phyloP scores from a whole-genome alignment of 1,140 invertebrate species.

The Drosophila punjabiensis region DNA sequence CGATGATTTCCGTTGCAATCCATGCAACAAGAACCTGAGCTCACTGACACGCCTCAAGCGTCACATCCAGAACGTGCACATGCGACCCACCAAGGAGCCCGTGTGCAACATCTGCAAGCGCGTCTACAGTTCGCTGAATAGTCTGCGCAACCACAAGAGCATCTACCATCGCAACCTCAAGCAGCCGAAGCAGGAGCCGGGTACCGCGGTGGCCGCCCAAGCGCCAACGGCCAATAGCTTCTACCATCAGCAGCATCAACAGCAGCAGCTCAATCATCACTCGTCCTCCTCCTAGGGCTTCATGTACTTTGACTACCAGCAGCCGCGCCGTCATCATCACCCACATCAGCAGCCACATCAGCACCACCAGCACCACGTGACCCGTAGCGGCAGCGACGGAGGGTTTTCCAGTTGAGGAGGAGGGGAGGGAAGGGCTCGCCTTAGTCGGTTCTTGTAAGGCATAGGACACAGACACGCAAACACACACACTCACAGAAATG shows the following conservation, averaged over 20 bases:
- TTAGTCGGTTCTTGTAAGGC: slow-evolving; percentile 24
- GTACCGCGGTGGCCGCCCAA: slow-evolving; percentile 27
- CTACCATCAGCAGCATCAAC: slow-evolving; percentile 64
- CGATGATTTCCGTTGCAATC: slow-evolving; percentile 94
- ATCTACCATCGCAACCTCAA: slow-evolving; percentile 92
- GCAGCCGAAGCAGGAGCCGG: slow-evolving; percentile 86
- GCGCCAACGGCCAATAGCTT: slow-evolving; percentile 49
- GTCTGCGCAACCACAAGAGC: slow-evolving; percentile 94
- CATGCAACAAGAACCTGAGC: slow-evolving; percentile 94
- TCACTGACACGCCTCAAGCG: slow-evolving; percentile 93
- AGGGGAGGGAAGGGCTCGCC: not conserved
- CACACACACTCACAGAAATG: slow-evolving; percentile 24
- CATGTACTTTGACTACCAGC: slow-evolving; percentile 82
- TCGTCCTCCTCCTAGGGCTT: slow-evolving; percentile 84
- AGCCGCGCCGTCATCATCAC: slow-evolving; percentile 22
- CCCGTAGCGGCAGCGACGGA: not conserved
- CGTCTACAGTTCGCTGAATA: slow-evolving; percentile 94
- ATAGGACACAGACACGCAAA: slow-evolving; percentile 19
- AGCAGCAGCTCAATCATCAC: slow-evolving; percentile 73
- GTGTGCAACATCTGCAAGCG: slow-evolving; percentile 95
- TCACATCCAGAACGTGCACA: slow-evolving; percentile 95
- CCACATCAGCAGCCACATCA: slow-evolving; percentile 6
- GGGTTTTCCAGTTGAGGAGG: slow-evolving; percentile 46
- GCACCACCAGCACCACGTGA: slow-evolving; percentile 5
- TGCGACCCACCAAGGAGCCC: slow-evolving; percentile 93